Evolutionary conservation across 2,113 vertebrate genomes (phyloP).

Genomic region (Athene cunicularia): DNA sequence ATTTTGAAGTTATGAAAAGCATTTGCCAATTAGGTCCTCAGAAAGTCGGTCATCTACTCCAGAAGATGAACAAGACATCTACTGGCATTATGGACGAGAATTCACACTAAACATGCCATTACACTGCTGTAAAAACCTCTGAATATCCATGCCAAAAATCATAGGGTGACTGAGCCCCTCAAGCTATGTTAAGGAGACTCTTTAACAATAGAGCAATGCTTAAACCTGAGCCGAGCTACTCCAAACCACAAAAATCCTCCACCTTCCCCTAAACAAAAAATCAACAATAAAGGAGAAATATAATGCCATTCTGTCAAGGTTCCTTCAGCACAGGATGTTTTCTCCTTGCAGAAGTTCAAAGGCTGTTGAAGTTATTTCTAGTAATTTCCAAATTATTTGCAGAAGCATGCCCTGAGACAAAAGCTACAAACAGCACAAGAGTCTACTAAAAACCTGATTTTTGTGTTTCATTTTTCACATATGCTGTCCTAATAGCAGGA

Average conservation of each 20-base stretch:
- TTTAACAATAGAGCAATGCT: neutral
- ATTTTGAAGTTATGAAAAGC: neutral
- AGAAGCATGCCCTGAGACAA: neutral
- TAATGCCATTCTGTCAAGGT: neutral
- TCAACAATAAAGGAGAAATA: neutral
- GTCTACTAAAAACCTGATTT: neutral
- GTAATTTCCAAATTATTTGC: neutral
- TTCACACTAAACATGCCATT: fast-evolving
- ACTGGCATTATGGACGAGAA: neutral
- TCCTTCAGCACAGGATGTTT: neutral
- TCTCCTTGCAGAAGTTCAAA: neutral
- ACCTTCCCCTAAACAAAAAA: neutral
- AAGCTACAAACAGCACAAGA: neutral
- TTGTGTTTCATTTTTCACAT: neutral
- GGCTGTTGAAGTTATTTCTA: neutral
- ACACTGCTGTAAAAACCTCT: neutral
- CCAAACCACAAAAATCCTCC: neutral
- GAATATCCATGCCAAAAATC: neutral
- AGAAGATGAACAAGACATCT: neutral
- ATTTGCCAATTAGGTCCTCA: neutral
- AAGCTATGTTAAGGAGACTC: neutral
- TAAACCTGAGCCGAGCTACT: neutral
- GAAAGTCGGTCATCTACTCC: neutral
- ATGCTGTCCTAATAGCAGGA: neutral
- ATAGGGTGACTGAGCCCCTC: neutral